These are phyloP conservation scores for Takifugu flavidus DNA, from an alignment of 2,113 vertebrate genomes.

Conservation along the genomic window DNA sequence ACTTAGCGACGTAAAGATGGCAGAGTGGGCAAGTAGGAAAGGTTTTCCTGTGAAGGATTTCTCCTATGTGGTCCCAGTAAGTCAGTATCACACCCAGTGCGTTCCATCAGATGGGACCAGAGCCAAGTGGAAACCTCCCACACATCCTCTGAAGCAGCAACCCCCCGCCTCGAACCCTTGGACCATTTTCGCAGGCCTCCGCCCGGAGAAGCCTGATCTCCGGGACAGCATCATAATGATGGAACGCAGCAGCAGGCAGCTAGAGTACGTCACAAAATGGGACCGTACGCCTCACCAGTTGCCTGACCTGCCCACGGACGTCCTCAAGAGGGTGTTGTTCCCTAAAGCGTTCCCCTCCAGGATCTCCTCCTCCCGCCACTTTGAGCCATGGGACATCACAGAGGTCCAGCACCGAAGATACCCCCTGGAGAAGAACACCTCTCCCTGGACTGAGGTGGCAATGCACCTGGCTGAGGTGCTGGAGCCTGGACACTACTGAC, in stretches of 20 bases:
- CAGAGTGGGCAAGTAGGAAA: constrained; percentile 55
- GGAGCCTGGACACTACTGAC: constrained; percentile 58
- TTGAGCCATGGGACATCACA: constrained; percentile 39
- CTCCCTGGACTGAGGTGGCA: constrained; percentile 68
- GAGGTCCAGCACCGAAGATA: constrained; percentile 39
- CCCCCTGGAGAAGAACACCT: constrained; percentile 17
- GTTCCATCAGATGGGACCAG: constrained; percentile 7
- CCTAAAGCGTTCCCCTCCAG: constrained; percentile 56
- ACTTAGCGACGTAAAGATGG: constrained; percentile 29
- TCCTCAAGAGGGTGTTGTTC: constrained; percentile 60
- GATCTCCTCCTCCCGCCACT: constrained; percentile 34
- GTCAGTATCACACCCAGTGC: constrained; percentile 46
- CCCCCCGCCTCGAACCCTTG: constrained; percentile 25
- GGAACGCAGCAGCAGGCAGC: constrained; percentile 2
- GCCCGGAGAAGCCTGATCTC: constrained; percentile 45
- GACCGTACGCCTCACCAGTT: constrained; percentile 1
- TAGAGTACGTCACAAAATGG: constrained; percentile 48
- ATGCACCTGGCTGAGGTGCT: constrained; percentile 68
- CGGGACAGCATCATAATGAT: constrained; percentile 31
- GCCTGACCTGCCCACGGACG: constrained; percentile 56
- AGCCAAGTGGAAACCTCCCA: background rate
- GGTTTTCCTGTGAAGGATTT: constrained; percentile 33
- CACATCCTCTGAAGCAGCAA: background rate
- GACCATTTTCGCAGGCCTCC: constrained; percentile 37
- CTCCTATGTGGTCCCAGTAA: constrained; percentile 1